Base-by-base conservation (phyloP, 2,797 vertebrate species). In the Tragelaphus oryx region DNA sequence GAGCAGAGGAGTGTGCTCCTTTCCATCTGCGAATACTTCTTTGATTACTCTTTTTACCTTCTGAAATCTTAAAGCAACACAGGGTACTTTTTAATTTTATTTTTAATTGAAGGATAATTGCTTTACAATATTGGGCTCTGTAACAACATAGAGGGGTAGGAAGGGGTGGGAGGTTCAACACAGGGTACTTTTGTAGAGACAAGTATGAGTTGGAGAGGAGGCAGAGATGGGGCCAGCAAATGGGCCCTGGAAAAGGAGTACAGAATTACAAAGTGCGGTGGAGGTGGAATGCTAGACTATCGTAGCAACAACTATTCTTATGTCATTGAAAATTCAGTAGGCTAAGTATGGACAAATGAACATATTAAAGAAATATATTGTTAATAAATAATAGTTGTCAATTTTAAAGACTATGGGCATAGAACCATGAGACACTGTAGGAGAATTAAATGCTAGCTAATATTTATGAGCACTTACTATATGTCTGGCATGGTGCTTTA, bases 31-130 rank as follows among this genome's bases (percentile, higher is more conserved):
- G 87, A 79, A 88, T 57, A 62, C 14, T 52, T 93, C 18, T 82
- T 91, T 59, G 46, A 90, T 54, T 37, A 33, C 13, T 90, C 46
- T 79, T 92, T 91, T 92, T 87, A 59, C 6, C 13, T 48, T 94
- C 28, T 85, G 52, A 95, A 93, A 89, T 89, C 17, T 88, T 93
- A 88, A 96, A 95, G 75, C 37, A 74, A 68, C 8, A 48, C 48
- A 83, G 44, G 9, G 65, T 90, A 83, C 11, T 71, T 65, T 14
- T 48, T 22, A 68, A 68, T 22, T 68, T 37, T 68, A 20, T 68
- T 68, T 37, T 68, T 68, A 37, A 22, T 37, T 12, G 65, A 68
- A 68, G 33, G 33, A 37, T 37, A 68, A 68, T 22, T 20, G 65
- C 65, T 68, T 68, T 68, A 37, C 9, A 68, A 22, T 68, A 37